phyloP scores from a whole-genome alignment of 2,113 vertebrate species.

The Cynoglossus semilaevis region DNA sequence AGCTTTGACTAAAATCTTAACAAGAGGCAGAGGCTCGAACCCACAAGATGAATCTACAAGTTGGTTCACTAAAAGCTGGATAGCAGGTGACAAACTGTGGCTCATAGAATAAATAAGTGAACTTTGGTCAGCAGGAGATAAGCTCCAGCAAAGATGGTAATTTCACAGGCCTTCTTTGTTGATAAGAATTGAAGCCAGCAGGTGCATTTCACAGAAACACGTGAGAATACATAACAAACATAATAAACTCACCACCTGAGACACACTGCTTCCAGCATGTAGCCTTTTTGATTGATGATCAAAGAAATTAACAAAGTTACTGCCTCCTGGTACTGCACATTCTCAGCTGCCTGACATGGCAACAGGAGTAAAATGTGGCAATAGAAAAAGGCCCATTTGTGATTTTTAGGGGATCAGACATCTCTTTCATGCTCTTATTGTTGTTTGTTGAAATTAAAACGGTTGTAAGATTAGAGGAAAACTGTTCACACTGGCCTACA shows the following conservation, averaged over 20 bases:
- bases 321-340: conserved; percentile 36
- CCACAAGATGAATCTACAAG: neutral
- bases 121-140: conserved; percentile 60
- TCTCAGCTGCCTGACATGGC: conserved; percentile 52
- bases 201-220: conserved; percentile 52
- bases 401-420: conserved; percentile 3
- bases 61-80: conserved; percentile 11
- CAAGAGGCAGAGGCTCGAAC: neutral
- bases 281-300: conserved; percentile 26
- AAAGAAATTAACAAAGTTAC: conserved; percentile 27
- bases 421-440: conserved; percentile 2
- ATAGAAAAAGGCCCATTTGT: neutral
- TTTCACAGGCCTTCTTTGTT: conserved; percentile 44
- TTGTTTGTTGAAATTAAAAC: conserved; percentile 11
- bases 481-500: conserved; percentile 14
- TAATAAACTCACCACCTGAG: neutral
- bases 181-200: conserved; percentile 62
- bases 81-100: conserved; percentile 16
- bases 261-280: conserved; percentile 1
- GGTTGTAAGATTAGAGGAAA: conserved; percentile 30
- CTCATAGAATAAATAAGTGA: conserved; percentile 26
- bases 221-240: conserved; percentile 14
- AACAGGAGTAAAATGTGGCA: conserved; percentile 30
- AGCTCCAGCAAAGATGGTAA: conserved; percentile 30
- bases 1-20: neutral